Evolutionary conservation across 2,797 vertebrate genomes (phyloP).

Genomic region (Oophaga sylvatica): DNA sequence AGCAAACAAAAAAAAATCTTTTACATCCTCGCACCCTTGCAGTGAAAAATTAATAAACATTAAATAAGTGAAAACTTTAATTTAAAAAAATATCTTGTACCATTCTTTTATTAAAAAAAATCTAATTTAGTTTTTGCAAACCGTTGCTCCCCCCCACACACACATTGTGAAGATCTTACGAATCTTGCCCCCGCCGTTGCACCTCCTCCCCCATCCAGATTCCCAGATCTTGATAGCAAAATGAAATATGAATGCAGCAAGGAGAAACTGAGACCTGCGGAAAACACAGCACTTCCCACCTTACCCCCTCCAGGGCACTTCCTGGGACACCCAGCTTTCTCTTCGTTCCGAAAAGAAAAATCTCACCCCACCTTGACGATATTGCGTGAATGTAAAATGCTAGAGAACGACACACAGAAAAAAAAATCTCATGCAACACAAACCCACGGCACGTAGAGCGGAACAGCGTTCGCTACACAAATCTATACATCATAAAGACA

Average conservation of each 20-base stretch:
- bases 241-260: slow-evolving; percentile 63
- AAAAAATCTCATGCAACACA: background rate
- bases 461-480: background rate
- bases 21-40: background rate
- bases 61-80: background rate
- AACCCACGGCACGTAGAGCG: background rate
- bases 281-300: slow-evolving; percentile 53
- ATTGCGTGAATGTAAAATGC: slow-evolving; percentile 27
- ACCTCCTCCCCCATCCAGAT: slow-evolving; percentile 51
- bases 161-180: background rate
- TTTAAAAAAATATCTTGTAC: background rate
- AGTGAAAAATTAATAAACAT: background rate
- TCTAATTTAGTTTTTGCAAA: background rate
- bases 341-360: background rate
- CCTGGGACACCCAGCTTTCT: slow-evolving; percentile 48
- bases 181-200: slow-evolving; percentile 15
- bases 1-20: background rate
- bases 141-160: background rate
- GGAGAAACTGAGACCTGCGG: slow-evolving; percentile 50
- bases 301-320: slow-evolving; percentile 49
- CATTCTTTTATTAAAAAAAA: background rate
- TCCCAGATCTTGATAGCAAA: slow-evolving; percentile 56
- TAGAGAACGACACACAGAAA: background rate
- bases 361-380: slow-evolving; percentile 11
- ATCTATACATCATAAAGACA: background rate